Evolutionary conservation across 2,888 invertebrate genomes (phyloP).

Genomic region (Hoplodrina ambigua): DNA sequence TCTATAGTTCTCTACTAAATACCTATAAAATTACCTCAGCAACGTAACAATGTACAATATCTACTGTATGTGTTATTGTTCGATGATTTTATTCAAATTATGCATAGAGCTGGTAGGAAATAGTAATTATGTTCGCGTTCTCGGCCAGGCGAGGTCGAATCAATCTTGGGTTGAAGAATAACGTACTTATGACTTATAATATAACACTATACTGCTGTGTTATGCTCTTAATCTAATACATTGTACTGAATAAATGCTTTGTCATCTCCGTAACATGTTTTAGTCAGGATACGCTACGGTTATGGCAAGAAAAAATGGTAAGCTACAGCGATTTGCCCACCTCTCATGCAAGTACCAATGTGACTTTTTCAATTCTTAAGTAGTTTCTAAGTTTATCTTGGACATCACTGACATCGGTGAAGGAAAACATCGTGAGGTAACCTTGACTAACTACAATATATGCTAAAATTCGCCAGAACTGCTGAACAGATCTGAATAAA

Average conservation of each 20-base stretch:
- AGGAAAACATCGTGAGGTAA: no score
- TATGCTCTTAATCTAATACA: constrained; percentile 32
- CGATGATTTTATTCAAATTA: constrained; percentile 62
- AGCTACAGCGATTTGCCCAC: not conserved
- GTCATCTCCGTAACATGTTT: constrained; percentile 22
- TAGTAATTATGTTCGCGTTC: constrained; percentile 56
- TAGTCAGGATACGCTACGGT: constrained; percentile 14
- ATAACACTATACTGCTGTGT: constrained; percentile 24
- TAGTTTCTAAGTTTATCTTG: no score
- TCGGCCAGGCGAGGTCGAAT: constrained; percentile 50
- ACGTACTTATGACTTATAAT: constrained; percentile 42
- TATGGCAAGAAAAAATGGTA: not conserved
- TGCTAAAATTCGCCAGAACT: no score
- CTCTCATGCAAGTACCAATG: not conserved
- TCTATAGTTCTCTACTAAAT: not conserved
- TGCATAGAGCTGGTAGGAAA: constrained; percentile 56
- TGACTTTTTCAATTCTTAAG: no score
- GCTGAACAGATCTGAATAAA: no score
- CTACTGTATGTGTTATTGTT: constrained; percentile 49
- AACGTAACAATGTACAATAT: constrained; percentile 12
- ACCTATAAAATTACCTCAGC: not conserved
- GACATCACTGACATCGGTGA: no score
- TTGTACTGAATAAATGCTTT: constrained; percentile 28
- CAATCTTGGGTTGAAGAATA: constrained; percentile 39
- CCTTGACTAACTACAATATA: no score